A percentile compares a stretch with the other conserved stretches of the same genome.
Evolutionary conservation across 1,140 invertebrate genomes (phyloP).

Genomic region (Euborellia annulipes): DNA sequence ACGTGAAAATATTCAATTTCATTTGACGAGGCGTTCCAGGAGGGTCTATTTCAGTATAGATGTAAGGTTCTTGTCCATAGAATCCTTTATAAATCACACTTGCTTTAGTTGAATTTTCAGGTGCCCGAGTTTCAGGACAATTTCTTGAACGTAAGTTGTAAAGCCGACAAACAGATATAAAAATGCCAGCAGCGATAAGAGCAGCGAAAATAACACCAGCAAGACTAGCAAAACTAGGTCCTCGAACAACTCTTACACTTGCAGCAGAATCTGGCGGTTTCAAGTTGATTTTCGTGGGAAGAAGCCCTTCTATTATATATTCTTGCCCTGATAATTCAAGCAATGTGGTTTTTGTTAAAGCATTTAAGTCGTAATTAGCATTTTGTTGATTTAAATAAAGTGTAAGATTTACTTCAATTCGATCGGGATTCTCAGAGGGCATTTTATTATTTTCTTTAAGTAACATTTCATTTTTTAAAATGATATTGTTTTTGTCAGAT

Average conservation of each 20-base stretch:
- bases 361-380: too few relatives aligned
- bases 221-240: background rate
- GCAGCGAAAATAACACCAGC: background rate
- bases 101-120: background rate
- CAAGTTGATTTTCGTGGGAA: background rate
- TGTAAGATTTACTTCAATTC: too few relatives aligned
- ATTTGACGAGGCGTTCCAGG: too few relatives aligned
- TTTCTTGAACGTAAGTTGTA: background rate
- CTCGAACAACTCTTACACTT: background rate
- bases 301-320: constrained; percentile 12
- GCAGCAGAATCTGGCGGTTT: background rate
- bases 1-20: constrained; percentile 9
- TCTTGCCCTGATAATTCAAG: constrained; percentile 25
- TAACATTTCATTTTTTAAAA: too few relatives aligned
- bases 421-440: too few relatives aligned
- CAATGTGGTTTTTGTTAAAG: constrained; percentile 21
- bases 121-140: background rate
- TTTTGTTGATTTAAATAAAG: too few relatives aligned
- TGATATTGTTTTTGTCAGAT: too few relatives aligned
- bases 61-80: too few relatives aligned
- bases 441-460: too few relatives aligned
- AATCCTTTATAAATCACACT: too few relatives aligned
- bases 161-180: background rate
- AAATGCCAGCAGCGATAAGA: background rate
- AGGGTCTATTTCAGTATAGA: too few relatives aligned